These are phyloP conservation scores for Takifugu rubripes DNA, from an alignment of 2,797 vertebrate genomes.

Conservation along the genomic window DNA sequence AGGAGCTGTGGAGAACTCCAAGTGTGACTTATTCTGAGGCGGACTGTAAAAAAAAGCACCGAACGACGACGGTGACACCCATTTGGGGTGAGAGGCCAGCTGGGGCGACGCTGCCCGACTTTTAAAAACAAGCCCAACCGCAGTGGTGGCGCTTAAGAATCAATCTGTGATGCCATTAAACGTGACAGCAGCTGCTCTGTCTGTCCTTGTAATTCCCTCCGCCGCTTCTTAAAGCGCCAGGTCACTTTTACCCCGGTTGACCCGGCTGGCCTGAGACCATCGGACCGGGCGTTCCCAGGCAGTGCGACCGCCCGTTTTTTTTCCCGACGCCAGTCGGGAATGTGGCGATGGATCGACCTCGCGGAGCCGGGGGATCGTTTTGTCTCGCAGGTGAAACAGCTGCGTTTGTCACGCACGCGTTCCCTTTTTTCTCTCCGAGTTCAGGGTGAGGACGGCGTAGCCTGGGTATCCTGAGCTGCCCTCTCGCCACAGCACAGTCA, in stretches of 20 bases:
- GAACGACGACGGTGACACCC: constrained; percentile 19
- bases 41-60: constrained; percentile 7
- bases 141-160: constrained; percentile 44
- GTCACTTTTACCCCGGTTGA: constrained; percentile 50
- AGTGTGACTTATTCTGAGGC: background rate
- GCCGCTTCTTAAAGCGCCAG: constrained; percentile 69
- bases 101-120: constrained; percentile 32
- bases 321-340: constrained; percentile 4
- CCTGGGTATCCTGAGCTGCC: constrained; percentile 28
- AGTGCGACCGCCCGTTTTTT: constrained; percentile 18
- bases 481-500: constrained; percentile 29
- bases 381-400: constrained; percentile 4
- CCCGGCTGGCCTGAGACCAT: constrained; percentile 18
- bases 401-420: constrained; percentile 8
- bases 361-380: constrained; percentile 10
- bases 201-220: constrained; percentile 55
- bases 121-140: constrained; percentile 33
- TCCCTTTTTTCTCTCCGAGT: constrained; percentile 14
- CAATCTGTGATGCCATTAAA: constrained; percentile 70
- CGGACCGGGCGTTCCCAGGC: constrained; percentile 8
- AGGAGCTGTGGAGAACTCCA: background rate
- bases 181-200: constrained; percentile 72
- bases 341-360: constrained; percentile 3
- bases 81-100: constrained; percentile 16
- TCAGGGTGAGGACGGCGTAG: constrained; percentile 17